A percentile compares a stretch with the other conserved stretches of the same genome.
Conservation (phyloP, 2,113 vertebrate species). For the Sminthopsis crassicaudata region DNA sequence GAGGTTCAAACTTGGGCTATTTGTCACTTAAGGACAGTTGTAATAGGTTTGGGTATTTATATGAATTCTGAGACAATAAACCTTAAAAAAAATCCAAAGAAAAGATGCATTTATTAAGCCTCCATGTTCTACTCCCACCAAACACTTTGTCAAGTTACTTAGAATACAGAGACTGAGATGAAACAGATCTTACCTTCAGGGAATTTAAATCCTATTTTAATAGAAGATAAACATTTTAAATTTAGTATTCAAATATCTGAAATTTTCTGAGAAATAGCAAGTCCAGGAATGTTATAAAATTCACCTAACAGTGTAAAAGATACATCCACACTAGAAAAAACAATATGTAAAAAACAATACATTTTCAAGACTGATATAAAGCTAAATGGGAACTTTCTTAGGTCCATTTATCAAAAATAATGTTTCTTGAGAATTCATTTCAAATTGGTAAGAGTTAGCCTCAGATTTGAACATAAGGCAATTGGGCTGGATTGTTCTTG, state of each 20-base stretch:
- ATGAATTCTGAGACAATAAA: not conserved
- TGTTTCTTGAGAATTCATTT: not conserved
- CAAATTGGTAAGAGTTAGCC: not conserved
- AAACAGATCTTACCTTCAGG: not conserved
- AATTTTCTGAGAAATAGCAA: too few species aligned
- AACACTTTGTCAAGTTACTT: not conserved
- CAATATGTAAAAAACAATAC: not conserved
- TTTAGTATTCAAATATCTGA: not conserved
- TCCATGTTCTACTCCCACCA: not conserved
- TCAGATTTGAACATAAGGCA: not conserved
- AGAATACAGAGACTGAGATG: not conserved
- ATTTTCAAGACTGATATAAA: not conserved
- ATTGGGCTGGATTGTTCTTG: not conserved
- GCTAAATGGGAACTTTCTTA: not conserved
- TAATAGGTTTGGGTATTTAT: too few species aligned
- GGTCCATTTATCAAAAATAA: not conserved
- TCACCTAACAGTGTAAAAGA: too few species aligned
- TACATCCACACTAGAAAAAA: not conserved
- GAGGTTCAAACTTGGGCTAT: not conserved
- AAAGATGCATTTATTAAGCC: not conserved
- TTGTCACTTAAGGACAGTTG: not conserved
- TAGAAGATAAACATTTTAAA: not conserved
- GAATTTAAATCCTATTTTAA: not conserved
- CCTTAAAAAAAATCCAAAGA: not conserved
- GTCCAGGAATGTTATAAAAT: too few species aligned